Conservation (phyloP, 2,888 invertebrate species). For the Amiota minor region DNA sequence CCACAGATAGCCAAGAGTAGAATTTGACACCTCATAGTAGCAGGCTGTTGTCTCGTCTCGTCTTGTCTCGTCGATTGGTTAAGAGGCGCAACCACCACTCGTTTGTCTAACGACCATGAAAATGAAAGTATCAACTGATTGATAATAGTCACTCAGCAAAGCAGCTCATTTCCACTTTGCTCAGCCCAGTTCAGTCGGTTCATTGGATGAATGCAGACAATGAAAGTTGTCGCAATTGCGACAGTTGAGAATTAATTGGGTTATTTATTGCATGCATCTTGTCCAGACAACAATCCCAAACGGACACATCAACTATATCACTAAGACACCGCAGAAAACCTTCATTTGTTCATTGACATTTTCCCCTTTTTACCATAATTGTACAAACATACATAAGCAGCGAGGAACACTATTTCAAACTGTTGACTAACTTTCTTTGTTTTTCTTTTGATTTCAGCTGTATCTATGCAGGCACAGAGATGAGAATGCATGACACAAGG, state of each 20-base stretch:
- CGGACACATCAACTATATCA: neutral
- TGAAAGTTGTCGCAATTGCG: constrained; percentile 29
- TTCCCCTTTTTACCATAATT: neutral
- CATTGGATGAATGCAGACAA: constrained; percentile 20
- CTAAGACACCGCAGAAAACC: neutral
- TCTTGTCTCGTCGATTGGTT: neutral
- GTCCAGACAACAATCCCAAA: constrained; percentile 1
- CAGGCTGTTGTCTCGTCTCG: neutral
- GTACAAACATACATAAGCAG: neutral
- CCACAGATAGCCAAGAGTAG: constrained; percentile 56
- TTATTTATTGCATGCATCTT: constrained; percentile 48
- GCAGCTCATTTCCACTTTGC: neutral
- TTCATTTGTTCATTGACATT: neutral
- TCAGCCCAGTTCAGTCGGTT: neutral
- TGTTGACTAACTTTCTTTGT: neutral
- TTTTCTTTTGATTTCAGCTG: neutral
- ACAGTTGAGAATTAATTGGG: constrained; percentile 46
- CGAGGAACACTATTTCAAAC: neutral
- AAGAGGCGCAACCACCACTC: constrained; percentile 50
- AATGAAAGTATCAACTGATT: constrained; percentile 60
- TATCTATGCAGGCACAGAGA: constrained; percentile 9
- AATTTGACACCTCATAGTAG: neutral
- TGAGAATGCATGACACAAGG: constrained; percentile 13
- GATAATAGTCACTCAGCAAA: constrained; percentile 46
- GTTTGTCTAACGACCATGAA: constrained; percentile 60